These are phyloP conservation scores for Patella caerulea DNA, from an alignment of 2,888 invertebrate genomes.

Conservation along the genomic window DNA sequence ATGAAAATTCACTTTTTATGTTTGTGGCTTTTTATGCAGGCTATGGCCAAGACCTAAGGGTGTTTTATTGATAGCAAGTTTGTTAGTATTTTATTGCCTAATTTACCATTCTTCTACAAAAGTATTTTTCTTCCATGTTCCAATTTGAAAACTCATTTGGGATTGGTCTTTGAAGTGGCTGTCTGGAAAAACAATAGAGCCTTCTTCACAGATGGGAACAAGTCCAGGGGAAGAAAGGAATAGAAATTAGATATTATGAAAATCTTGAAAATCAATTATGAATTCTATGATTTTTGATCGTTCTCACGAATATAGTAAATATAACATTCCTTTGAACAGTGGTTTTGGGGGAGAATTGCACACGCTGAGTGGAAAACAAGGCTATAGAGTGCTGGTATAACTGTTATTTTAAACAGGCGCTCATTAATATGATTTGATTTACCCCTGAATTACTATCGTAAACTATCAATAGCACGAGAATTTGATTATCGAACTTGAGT, in stretches of 20 bases:
- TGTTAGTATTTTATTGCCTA: conserved; percentile 10
- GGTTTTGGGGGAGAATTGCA: not conserved
- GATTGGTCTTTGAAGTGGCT: conserved; percentile 2
- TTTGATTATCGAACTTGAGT: too few species aligned
- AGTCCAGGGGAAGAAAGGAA: conserved; percentile 9
- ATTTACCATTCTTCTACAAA: conserved; percentile 7
- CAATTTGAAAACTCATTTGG: conserved; percentile 13
- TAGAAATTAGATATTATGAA: conserved; percentile 10
- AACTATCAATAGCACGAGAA: too few species aligned
- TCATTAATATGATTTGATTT: too few species aligned
- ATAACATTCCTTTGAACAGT: conserved; percentile 9
- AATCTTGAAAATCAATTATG: conserved; percentile 10
- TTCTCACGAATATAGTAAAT: conserved; percentile 1
- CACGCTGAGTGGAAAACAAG: too few species aligned
- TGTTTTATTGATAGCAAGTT: conserved; percentile 9
- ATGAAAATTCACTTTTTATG: not conserved
- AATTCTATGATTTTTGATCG: conserved; percentile 7
- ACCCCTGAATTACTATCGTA: too few species aligned
- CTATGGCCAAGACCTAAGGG: conserved; percentile 2
- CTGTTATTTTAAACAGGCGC: too few species aligned
- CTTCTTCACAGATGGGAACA: conserved; percentile 2
- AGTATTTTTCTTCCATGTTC: conserved; percentile 9
- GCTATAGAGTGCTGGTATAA: too few species aligned
- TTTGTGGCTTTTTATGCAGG: not conserved
- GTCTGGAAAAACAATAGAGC: conserved; percentile 11